Evolutionary conservation across 2,797 vertebrate genomes (phyloP).

Genomic region (Macropus fuliginosus): DNA sequence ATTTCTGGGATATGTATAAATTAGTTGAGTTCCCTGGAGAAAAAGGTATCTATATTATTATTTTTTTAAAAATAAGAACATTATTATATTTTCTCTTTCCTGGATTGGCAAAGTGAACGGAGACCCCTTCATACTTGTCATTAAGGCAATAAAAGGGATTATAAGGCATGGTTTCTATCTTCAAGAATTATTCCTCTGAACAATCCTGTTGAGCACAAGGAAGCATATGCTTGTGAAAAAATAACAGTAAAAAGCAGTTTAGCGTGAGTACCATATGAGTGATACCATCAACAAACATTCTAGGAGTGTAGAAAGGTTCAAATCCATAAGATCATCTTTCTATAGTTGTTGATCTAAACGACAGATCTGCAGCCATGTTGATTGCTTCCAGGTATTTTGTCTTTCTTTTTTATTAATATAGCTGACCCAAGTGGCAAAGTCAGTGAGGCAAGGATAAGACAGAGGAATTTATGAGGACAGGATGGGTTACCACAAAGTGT

Average conservation of each 20-base stretch:
- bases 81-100: constrained; percentile 8
- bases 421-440: constrained; percentile 23
- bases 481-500: constrained; percentile 17
- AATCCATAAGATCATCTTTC: neutral
- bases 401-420: constrained; percentile 40
- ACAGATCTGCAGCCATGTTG: neutral
- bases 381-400: neutral
- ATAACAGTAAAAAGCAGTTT: neutral
- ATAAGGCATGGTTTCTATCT: neutral
- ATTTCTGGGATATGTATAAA: neutral
- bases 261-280: neutral
- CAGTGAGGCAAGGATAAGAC: constrained; percentile 34
- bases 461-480: neutral
- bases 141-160: neutral
- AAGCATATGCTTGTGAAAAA: neutral
- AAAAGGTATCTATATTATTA: neutral
- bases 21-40: neutral
- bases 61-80: neutral
- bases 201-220: constrained; percentile 5
- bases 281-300: neutral
- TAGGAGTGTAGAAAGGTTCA: neutral
- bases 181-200: neutral
- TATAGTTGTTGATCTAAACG: neutral
- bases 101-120: neutral
- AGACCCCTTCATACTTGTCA: neutral